phyloP scores from a whole-genome alignment of 2,797 vertebrate genomes.

The Hafferia zeledoni region DNA sequence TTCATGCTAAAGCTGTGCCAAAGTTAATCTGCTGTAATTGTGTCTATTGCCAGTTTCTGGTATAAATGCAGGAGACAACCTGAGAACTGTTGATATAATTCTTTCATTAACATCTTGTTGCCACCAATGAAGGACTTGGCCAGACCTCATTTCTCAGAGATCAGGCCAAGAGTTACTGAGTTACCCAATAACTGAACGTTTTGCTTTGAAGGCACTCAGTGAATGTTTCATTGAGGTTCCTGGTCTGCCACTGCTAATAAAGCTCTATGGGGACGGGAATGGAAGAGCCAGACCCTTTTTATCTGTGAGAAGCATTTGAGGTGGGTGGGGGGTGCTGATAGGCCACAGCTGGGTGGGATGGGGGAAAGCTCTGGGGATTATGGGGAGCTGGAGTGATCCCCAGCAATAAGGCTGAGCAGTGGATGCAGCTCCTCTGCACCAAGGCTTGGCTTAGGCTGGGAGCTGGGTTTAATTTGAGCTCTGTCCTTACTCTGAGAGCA shows the following conservation, averaged over 20 bases:
- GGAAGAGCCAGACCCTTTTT: not conserved
- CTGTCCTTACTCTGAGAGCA: not conserved
- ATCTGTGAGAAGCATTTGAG: not conserved
- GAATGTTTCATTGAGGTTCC: not conserved
- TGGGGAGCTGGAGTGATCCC: fast-evolving
- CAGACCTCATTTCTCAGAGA: not conserved
- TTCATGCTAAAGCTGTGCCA: not conserved
- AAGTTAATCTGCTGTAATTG: slow-evolving; percentile 45
- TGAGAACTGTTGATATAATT: slow-evolving; percentile 29
- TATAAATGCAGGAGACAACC: slow-evolving; percentile 31
- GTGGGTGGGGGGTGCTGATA: not conserved
- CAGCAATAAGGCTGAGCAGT: not conserved
- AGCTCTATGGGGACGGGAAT: not conserved
- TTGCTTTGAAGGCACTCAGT: not conserved
- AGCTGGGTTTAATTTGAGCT: not conserved
- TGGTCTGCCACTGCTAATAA: not conserved
- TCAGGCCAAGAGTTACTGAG: slow-evolving; percentile 7
- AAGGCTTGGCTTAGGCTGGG: not conserved
- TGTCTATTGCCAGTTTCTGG: not conserved
- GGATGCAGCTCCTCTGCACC: not conserved
- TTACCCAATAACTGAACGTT: slow-evolving; percentile 11
- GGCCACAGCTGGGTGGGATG: not conserved
- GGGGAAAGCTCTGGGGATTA: not conserved
- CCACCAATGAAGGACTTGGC: not conserved
- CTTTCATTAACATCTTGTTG: slow-evolving; percentile 12